Evolutionary conservation across 2,888 invertebrate species (phyloP), one percentile per base, ranked within the genome.

Genomic region (Sylvicola fuscatus): DNA sequence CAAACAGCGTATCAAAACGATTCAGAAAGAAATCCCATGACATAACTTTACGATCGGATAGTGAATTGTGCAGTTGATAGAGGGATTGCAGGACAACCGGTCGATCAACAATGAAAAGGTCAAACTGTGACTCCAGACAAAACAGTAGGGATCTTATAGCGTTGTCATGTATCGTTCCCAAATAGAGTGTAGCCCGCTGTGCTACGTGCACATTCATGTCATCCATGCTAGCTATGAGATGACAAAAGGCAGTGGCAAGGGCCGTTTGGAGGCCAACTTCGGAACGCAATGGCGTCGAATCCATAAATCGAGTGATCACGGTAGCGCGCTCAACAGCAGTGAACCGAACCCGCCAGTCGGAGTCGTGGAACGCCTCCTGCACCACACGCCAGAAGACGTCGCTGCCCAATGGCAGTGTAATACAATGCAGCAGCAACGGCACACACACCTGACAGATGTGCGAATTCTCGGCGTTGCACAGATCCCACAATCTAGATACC

Each of bases 21-120:
- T 89, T 87, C 15, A 95, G 68, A 58, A 98, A 98, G 65, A 99
- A 98, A 43, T 95, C 90, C 95, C 98, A 98, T 1, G 81, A 76
- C 12, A 98, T 66, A 39, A 97, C 83, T 47, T 75, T 74, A 32
- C 92, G 68, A 54, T 93, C 87, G 45, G 82, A 82, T 21, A 97
- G 68, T 2, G 87, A 81, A 54, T 90, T 92, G 53, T 92, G 87
- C 5, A 99, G 68, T 53, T 95, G 87, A 56, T 90, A 89, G 36
- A 98, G 70, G 2, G 89, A 84, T 55, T 95, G 92, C 29, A 99
- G 68, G 21, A 99, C 86, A 71, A 97, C 83, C 1, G 95, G 92
- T 29, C 98, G 71, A 59, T 98, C 98, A 39, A 87, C 79, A 40
- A 95, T 90, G 41, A 97, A 92, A 40, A 84, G 71, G 64, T 98